These are phyloP conservation scores for Menura novaehollandiae DNA, from an alignment of 2,113 vertebrate genomes.

Conservation along the genomic window DNA sequence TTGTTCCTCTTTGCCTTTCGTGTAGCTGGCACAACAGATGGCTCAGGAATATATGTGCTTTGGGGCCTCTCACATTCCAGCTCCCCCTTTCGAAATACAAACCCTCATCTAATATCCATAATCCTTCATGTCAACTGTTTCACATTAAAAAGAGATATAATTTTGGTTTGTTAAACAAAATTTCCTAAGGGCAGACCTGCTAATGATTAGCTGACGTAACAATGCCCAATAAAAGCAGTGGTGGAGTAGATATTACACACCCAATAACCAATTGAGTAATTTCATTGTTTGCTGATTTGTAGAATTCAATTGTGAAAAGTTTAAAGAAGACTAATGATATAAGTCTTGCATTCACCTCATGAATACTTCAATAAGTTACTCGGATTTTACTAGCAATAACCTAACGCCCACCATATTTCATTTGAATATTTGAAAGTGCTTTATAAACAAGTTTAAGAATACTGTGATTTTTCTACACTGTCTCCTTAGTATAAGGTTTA, in stretches of 20 bases:
- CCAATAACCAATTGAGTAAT: not conserved
- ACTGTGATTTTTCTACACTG: not conserved
- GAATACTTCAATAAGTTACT: not conserved
- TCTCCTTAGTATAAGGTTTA: not conserved
- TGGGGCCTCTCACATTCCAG: conserved; percentile 8
- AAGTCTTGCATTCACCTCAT: not conserved
- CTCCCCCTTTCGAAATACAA: conserved; percentile 14
- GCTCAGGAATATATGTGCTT: not conserved
- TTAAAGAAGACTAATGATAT: not conserved
- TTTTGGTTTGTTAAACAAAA: conserved; percentile 49
- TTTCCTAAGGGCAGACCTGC: conserved; percentile 54
- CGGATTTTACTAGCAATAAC: not conserved
- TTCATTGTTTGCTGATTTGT: conserved; percentile 43
- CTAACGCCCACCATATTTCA: not conserved
- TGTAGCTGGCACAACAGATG: conserved; percentile 12
- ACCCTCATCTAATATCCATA: conserved; percentile 29
- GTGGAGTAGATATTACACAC: conserved; percentile 20
- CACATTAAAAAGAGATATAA: conserved; percentile 45
- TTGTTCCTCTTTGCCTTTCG: not conserved
- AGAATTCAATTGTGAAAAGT: not conserved
- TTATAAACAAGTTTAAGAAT: not conserved
- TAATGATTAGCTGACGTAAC: conserved; percentile 53
- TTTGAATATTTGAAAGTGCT: not conserved
- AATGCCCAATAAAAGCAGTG: conserved; percentile 31
- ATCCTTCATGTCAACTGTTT: conserved; percentile 48